Evolutionary conservation across 2,797 vertebrate genomes (phyloP).

Genomic region (Microctenopoma stevenorrisi): DNA sequence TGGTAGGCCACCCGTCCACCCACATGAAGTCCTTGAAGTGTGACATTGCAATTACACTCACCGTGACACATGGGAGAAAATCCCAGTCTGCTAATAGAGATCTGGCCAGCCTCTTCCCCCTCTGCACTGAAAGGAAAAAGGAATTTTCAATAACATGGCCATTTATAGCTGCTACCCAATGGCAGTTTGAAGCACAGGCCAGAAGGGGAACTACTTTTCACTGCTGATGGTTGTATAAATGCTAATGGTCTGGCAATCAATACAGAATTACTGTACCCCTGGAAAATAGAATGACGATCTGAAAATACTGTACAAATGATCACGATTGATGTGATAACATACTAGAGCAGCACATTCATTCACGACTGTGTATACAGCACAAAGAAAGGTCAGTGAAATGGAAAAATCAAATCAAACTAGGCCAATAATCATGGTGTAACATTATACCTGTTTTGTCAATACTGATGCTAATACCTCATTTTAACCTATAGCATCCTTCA

Average conservation of each 20-base stretch:
- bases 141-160: slow-evolving; percentile 77
- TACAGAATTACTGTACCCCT: slow-evolving; percentile 65
- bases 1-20: slow-evolving; percentile 75
- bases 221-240: slow-evolving; percentile 74
- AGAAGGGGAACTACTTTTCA: slow-evolving; percentile 61
- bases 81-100: slow-evolving; percentile 78
- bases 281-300: slow-evolving; percentile 75
- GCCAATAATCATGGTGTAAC: slow-evolving; percentile 55
- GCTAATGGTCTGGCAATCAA: slow-evolving; percentile 74
- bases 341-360: slow-evolving; percentile 52
- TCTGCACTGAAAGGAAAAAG: slow-evolving; percentile 69
- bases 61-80: slow-evolving; percentile 80
- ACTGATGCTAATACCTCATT: slow-evolving; percentile 46
- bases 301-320: slow-evolving; percentile 67
- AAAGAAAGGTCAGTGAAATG: slow-evolving; percentile 56
- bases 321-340: slow-evolving; percentile 63
- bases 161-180: slow-evolving; percentile 71
- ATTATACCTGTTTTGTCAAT: slow-evolving; percentile 43
- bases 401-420: slow-evolving; percentile 58
- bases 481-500: slow-evolving; percentile 67
- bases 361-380: slow-evolving; percentile 36
- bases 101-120: slow-evolving; percentile 64
- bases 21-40: slow-evolving; percentile 83
- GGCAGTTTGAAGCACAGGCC: slow-evolving; percentile 56
- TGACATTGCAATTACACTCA: slow-evolving; percentile 85